Percentiles rank a stretch among this genome's conserved stretches.
Conservation (phyloP, 2,888 invertebrate genomes). For the Galerucella calmariensis region DNA sequence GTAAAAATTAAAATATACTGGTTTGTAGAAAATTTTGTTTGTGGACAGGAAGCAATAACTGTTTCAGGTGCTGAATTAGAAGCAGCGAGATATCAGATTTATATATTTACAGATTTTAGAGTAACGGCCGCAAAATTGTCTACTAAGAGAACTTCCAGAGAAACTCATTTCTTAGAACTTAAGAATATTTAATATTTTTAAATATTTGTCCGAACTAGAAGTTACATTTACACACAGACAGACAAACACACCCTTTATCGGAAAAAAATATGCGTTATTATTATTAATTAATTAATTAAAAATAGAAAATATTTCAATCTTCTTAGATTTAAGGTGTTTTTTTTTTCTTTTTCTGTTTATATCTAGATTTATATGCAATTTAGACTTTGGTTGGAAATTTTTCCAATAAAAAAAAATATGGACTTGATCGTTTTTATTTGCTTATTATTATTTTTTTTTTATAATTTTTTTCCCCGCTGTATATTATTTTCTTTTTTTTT, state of each 20-base stretch:
- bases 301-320: slow-evolving; percentile 18
- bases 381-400: slow-evolving; percentile 23
- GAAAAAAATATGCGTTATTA: background rate
- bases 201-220: slow-evolving; percentile 15
- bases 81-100: slow-evolving; percentile 61
- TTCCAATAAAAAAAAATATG: slow-evolving; percentile 28
- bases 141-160: slow-evolving; percentile 48
- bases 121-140: slow-evolving; percentile 49
- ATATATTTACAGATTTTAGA: slow-evolving; percentile 63
- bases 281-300: background rate
- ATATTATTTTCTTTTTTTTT: slow-evolving; percentile 10
- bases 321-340: slow-evolving; percentile 18
- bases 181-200: slow-evolving; percentile 49
- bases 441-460: background rate
- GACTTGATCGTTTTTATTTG: slow-evolving; percentile 21
- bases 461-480: slow-evolving; percentile 4
- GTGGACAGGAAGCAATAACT: slow-evolving; percentile 44
- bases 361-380: slow-evolving; percentile 8
- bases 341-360: slow-evolving; percentile 17
- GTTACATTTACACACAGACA: background rate
- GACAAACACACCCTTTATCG: too few relatives aligned
- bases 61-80: slow-evolving; percentile 53
- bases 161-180: slow-evolving; percentile 50
- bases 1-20: too few relatives aligned
- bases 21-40: background rate